phyloP scores from a whole-genome alignment of 1,140 invertebrate species.

The Plutomurus gul region DNA sequence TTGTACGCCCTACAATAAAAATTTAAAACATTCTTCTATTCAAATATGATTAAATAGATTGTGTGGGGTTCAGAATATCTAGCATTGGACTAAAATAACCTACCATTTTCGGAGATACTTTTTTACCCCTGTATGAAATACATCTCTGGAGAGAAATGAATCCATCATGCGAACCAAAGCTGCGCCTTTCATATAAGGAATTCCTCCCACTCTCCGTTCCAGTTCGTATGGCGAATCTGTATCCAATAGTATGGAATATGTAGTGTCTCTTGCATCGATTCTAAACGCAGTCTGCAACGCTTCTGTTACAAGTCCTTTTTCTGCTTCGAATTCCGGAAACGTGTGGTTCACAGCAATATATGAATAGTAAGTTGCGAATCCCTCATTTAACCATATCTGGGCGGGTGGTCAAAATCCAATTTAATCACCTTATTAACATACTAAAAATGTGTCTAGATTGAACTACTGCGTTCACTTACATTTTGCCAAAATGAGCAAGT shows the following conservation, averaged over 20 bases:
- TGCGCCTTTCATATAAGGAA: slow-evolving; percentile 59
- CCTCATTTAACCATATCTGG: slow-evolving; percentile 65
- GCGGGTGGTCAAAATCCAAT: no score
- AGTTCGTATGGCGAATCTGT: background rate
- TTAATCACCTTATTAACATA: no score
- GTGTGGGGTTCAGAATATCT: no score
- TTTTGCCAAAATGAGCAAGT: slow-evolving; percentile 58
- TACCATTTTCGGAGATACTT: slow-evolving; percentile 63
- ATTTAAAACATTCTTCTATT: background rate
- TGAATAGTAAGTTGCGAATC: slow-evolving; percentile 62
- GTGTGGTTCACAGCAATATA: slow-evolving; percentile 54
- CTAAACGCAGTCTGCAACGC: slow-evolving; percentile 18
- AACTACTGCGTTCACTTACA: slow-evolving; percentile 49
- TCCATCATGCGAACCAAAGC: slow-evolving; percentile 76
- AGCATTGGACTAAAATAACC: background rate
- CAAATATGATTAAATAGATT: no score
- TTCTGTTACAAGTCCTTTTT: slow-evolving; percentile 12
- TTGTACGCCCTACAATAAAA: slow-evolving; percentile 65
- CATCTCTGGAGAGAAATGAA: slow-evolving; percentile 67
- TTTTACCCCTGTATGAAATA: slow-evolving; percentile 66
- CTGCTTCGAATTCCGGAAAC: slow-evolving; percentile 35
- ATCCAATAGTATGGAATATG: background rate
- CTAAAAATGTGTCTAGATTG: no score
- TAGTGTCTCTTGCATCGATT: slow-evolving; percentile 23
- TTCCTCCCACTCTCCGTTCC: background rate